Evolutionary conservation across 2,797 vertebrate genomes (phyloP).

Genomic region (Sebastes oblongus): DNA sequence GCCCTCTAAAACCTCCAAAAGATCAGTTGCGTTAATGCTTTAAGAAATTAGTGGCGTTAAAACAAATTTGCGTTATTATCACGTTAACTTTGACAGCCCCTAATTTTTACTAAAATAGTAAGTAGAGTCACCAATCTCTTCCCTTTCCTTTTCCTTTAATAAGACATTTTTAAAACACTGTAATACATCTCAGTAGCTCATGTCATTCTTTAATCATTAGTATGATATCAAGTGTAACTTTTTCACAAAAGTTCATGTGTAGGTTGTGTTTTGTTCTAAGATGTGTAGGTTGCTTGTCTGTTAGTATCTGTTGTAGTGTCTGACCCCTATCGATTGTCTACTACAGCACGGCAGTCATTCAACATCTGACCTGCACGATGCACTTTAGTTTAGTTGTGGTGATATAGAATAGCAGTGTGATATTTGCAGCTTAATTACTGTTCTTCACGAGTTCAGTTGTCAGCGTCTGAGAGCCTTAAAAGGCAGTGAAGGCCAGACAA

Average conservation of each 20-base stretch:
- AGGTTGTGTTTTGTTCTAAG: neutral
- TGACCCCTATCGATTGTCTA: neutral
- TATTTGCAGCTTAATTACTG: neutral
- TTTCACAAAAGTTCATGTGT: neutral
- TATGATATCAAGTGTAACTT: neutral
- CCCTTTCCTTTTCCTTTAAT: neutral
- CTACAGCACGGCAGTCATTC: neutral
- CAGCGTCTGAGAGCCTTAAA: neutral
- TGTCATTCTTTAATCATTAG: neutral
- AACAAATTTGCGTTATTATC: too few relatives aligned
- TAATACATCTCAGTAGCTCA: neutral
- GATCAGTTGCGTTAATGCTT: too few relatives aligned
- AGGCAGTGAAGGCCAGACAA: slow-evolving; percentile 1
- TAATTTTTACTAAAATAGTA: neutral
- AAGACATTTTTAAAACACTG: neutral
- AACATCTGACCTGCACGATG: neutral
- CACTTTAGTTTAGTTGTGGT: neutral
- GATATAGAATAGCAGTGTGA: neutral
- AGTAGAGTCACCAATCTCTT: neutral
- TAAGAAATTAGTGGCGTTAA: too few relatives aligned
- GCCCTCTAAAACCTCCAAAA: too few relatives aligned
- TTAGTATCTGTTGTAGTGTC: neutral
- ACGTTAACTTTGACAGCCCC: too few relatives aligned
- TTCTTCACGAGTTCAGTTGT: neutral
- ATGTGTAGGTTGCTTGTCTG: neutral